Base-by-base conservation (phyloP, 2,888 invertebrate genomes). In the Oligia strigilis region DNA sequence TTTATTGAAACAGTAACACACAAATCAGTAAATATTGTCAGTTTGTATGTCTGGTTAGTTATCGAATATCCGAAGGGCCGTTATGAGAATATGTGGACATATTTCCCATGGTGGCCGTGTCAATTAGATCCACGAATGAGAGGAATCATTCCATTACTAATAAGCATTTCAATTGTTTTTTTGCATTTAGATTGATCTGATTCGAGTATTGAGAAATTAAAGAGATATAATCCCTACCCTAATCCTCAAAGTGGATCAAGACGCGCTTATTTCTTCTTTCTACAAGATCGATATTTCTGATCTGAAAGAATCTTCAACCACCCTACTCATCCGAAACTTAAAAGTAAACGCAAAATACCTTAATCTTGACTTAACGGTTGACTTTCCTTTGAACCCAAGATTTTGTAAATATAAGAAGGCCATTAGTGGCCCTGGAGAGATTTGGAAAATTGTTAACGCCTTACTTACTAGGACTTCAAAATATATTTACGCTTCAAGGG, bases 401-500 rank as follows among this genome's bases (percentile, higher is more conserved):
- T 70, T 80, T 64, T 40, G 52, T 66, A 40, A 73, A 60, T 60
- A 36, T 23, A 66, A 84, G 23, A 36, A 85, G 55, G 81, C 52
- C 69, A 52, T 80, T 60, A 85, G 80, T 55, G 65, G 62, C 67
- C 55, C 58, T 69, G 67, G 36, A 72, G 67, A 64, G 67, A 69
- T 36, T 79, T 69, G 52, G 80, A 82, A 84, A 64, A 80, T 64
- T 72, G 58, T 84, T 79, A 66, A 73, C 65, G 23, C 73, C 17
- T 66, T 60, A 64, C 79, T 78, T 70, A 64, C 67, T 43, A 29
- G 58, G 13, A 55, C 64, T 82, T 81, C 64, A 65, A 85, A 85
- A 83, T 81, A 9, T 80, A 81, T 85, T 85, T 75, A 76, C 46
- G 69, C 82, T 70, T 81, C 46, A 85, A 72, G 60, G 46, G 76